Percentiles rank a stretch among this genome's conserved stretches.
Evolutionary conservation across 1,140 invertebrate species (phyloP).

Genomic region (Rhopalosiphum padi): DNA sequence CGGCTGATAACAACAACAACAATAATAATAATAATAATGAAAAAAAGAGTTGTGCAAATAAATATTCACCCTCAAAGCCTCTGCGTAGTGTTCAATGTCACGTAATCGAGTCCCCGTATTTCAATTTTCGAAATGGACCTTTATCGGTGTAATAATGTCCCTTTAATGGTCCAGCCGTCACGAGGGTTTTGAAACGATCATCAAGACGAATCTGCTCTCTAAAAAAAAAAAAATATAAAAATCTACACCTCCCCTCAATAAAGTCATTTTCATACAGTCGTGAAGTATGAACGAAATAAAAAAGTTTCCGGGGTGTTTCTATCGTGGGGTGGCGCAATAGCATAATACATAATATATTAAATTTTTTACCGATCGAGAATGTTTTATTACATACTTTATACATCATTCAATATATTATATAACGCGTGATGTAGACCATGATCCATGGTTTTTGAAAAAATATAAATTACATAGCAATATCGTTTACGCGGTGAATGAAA

Average conservation of each 20-base stretch:
- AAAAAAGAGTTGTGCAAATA: conserved; percentile 56
- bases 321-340: background rate
- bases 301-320: background rate
- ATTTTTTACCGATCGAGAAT: background rate
- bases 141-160: conserved; percentile 29
- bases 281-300: background rate
- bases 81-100: background rate
- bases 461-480: background rate
- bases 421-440: background rate
- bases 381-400: background rate
- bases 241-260: background rate
- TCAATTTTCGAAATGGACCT: conserved; percentile 51
- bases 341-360: background rate
- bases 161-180: conserved; percentile 13
- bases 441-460: background rate
- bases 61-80: conserved; percentile 47
- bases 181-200: conserved; percentile 41
- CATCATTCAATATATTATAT: background rate
- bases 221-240: background rate
- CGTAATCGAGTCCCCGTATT: conserved; percentile 40
- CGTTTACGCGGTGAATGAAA: background rate
- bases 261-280: background rate
- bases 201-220: background rate
- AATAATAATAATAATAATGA: conserved; percentile 25
- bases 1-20: conserved; percentile 21